phyloP scores from a whole-genome alignment of 2,113 vertebrate species.

The Lagopus leucura region DNA sequence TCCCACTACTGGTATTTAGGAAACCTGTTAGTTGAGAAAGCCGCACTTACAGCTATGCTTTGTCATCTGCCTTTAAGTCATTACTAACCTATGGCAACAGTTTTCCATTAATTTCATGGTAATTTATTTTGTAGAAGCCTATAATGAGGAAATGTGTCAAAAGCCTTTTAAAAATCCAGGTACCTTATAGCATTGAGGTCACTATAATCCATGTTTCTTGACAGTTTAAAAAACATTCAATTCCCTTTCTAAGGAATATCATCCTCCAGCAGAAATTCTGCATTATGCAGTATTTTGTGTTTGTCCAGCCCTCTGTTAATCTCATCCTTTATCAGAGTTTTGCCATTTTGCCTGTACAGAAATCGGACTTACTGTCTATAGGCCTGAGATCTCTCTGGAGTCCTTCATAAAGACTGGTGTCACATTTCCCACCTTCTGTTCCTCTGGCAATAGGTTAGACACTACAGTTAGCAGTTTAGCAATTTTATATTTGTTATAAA shows the following conservation, averaged over 20 bases:
- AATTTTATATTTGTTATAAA: constrained; percentile 61
- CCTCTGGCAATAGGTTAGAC: constrained; percentile 56
- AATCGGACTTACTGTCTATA: background rate
- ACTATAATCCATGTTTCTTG: background rate
- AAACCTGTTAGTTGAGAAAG: background rate
- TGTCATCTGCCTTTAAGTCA: background rate
- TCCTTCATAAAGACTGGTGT: constrained; percentile 59
- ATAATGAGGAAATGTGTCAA: constrained; percentile 8
- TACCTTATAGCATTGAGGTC: background rate
- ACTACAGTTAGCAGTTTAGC: constrained; percentile 19
- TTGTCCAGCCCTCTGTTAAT: constrained; percentile 20
- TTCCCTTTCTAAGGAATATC: background rate
- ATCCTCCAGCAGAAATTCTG: background rate
- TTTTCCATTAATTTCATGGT: background rate
- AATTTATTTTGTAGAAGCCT: constrained; percentile 23
- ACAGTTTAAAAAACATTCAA: background rate
- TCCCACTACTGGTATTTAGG: background rate
- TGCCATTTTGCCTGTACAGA: background rate
- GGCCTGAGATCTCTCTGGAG: constrained; percentile 39
- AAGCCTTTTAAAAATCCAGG: background rate
- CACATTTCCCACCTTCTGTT: constrained; percentile 64
- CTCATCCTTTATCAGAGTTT: background rate
- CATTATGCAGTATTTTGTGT: background rate
- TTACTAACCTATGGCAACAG: background rate
- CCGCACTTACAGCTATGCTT: background rate